A percentile compares a stretch with the other conserved stretches of the same genome.
Evolutionary conservation across 2,113 vertebrate species (phyloP).

Genomic region (Condylura cristata): DNA sequence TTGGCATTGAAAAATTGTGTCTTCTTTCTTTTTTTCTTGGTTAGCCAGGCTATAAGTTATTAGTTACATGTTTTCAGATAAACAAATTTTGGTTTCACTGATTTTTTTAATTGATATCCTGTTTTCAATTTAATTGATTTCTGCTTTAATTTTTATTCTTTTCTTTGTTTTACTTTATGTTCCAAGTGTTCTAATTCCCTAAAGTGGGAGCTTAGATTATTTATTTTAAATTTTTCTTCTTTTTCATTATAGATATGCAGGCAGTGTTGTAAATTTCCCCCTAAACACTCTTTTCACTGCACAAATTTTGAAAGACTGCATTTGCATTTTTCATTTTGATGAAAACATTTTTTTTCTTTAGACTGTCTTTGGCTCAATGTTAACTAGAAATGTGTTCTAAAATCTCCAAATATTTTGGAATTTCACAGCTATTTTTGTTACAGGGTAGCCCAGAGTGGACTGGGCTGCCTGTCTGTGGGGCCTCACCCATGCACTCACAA

Average conservation of each 20-base stretch:
- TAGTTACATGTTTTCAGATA: neutral
- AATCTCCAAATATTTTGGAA: neutral
- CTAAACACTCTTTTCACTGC: neutral
- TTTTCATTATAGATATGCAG: neutral
- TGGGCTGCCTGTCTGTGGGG: too few species aligned
- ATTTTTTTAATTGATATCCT: neutral
- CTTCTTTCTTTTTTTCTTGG: neutral
- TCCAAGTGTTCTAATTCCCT: neutral
- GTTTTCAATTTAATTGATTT: neutral
- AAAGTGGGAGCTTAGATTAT: neutral
- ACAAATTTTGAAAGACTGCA: neutral
- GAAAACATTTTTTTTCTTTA: neutral
- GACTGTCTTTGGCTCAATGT: neutral
- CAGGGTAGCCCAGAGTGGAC: too few species aligned
- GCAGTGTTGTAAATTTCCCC: neutral
- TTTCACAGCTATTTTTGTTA: neutral
- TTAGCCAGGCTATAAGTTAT: neutral
- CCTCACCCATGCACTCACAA: too few species aligned
- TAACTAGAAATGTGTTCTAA: neutral
- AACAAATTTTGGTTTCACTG: neutral
- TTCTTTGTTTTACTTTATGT: neutral
- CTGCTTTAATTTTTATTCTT: neutral
- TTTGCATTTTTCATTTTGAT: constrained; percentile 10
- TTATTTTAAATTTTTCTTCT: neutral
- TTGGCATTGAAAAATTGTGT: neutral